Percentiles rank a stretch among this genome's conserved stretches.
Evolutionary conservation across 2,797 vertebrate species (phyloP).

Genomic region (Telmatherina bonti): DNA sequence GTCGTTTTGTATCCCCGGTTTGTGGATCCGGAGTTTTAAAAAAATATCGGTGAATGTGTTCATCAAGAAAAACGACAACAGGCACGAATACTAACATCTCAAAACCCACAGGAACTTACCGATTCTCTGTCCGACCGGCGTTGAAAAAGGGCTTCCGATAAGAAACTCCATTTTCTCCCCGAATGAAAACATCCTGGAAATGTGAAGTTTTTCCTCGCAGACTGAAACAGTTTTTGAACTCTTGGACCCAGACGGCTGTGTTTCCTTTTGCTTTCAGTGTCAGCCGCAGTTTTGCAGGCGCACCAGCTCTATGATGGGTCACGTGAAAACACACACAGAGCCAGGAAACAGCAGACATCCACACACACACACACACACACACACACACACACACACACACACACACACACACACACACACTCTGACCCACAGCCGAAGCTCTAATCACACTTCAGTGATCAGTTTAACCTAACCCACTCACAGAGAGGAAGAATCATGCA

Average conservation of each 20-base stretch:
- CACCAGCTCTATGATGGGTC: constrained; percentile 61
- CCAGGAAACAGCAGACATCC: constrained; percentile 30
- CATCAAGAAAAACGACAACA: not conserved
- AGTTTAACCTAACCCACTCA: not conserved
- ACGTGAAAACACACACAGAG: constrained; percentile 65
- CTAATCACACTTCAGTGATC: not conserved
- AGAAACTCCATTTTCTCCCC: constrained; percentile 82
- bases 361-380: constrained; percentile 1
- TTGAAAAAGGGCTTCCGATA: constrained; percentile 79
- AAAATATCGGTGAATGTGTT: not conserved
- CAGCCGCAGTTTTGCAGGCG: constrained; percentile 26
- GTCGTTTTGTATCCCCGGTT: accelerated
- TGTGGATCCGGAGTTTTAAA: not conserved
- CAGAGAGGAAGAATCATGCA: not conserved
- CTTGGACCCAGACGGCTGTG: not conserved
- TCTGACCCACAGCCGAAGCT: not conserved
- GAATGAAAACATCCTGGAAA: constrained; percentile 70
- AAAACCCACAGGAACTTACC: constrained; percentile 72
- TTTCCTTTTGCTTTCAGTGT: constrained; percentile 42
- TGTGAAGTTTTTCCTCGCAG: accelerated
- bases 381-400: constrained; percentile 1
- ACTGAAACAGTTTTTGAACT: accelerated
- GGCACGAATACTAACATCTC: not conserved
- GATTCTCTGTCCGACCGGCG: constrained; percentile 85
- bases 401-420: not conserved